Evolutionary conservation across 1,140 invertebrate genomes (phyloP), one percentile per base, ranked within the genome.

Genomic region (Palaemon carinicauda): DNA sequence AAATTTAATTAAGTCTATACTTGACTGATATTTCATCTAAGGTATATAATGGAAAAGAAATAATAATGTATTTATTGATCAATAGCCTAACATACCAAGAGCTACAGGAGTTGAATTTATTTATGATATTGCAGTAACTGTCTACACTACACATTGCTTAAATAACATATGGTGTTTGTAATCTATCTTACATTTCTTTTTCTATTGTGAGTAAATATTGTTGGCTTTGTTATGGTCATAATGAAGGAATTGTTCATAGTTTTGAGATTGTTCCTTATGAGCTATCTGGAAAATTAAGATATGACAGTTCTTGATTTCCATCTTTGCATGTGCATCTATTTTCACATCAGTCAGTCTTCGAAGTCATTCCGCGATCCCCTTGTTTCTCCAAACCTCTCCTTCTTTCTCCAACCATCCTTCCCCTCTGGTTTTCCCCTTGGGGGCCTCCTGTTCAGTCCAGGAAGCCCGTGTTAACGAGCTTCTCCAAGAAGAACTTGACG

Each of bases 401-500:
- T 17, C 41, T 17, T 19, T 50, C 29, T 29, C 75, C 12, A 21
- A 31, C 69, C 33, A 12, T n/a, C 33, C 71, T 60, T 19, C 50
- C 15, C 50, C 29, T 79, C 60, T 50, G n/a, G 31, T 60, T 41
- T 33, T 41, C 52, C 24, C 56, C 51, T 52, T 17, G 27, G 27
- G 4, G 41, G 33, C 33, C 94, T 19, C n/a, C 77, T 54, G 56
- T 77, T 96, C 95, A 98, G 93, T 98, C 97, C 90, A 98, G 95
- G 93, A 99, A 98, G 88, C 97, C 97, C 86, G 97, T 99, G 92
- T 98, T 97, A 65, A 98, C 96, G 88, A 99, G 94, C 92, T 98
- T 98, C 92, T 98, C 97, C 86, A 98, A 93, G 93, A 99, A 98
- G 93, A 98, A 98, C 91, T 98, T 98, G 31, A 98, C 97, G 91